Evolutionary conservation across 2,888 invertebrate genomes (phyloP).

Genomic region (Platycnemis pennipes): DNA sequence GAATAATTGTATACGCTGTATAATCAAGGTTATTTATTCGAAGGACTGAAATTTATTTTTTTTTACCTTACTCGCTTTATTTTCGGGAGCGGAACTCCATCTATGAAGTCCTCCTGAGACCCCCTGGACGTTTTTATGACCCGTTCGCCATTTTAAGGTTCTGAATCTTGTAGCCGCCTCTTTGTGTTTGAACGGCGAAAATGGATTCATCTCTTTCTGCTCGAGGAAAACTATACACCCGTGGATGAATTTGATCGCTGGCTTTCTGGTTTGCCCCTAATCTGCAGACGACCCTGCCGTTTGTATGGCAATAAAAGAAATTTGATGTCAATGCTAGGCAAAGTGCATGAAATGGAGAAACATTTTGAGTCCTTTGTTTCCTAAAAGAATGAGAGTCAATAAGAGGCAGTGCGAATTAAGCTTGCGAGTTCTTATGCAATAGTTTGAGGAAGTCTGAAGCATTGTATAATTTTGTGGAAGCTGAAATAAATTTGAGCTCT

Average conservation of each 20-base stretch:
- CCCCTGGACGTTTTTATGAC: background rate
- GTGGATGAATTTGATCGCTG: background rate
- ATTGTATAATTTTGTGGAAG: too few relatives aligned
- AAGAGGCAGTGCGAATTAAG: too few relatives aligned
- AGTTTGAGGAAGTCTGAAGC: too few relatives aligned
- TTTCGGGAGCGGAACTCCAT: background rate
- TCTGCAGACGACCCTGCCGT: too few relatives aligned
- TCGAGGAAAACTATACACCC: background rate
- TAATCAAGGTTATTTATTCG: constrained; percentile 31
- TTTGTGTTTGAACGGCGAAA: background rate
- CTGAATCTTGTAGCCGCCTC: background rate
- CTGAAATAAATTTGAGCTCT: too few relatives aligned
- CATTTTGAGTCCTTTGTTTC: too few relatives aligned
- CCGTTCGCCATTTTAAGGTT: background rate
- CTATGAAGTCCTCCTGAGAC: background rate
- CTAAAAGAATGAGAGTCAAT: too few relatives aligned
- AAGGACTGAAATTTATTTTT: background rate
- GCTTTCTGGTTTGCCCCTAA: too few relatives aligned
- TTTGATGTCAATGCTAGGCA: too few relatives aligned
- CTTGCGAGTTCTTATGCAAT: too few relatives aligned
- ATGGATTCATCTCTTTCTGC: background rate
- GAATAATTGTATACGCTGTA: constrained; percentile 36
- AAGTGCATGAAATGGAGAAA: too few relatives aligned
- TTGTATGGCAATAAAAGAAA: background rate
- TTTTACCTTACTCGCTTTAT: constrained; percentile 9